Conservation (phyloP, 2,113 vertebrate genomes). For the Garra rufa region DNA sequence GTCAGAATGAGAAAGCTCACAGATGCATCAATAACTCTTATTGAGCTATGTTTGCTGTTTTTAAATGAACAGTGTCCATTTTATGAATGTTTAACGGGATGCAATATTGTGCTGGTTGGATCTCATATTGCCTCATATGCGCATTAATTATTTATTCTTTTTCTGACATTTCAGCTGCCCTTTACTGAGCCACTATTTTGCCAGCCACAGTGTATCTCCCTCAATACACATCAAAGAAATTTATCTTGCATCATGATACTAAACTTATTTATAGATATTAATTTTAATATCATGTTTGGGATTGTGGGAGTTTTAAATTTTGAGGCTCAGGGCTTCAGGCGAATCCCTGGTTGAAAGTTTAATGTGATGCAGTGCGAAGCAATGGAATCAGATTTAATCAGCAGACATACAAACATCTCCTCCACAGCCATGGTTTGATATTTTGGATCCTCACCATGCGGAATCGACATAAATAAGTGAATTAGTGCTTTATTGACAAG, state of each 20-base stretch:
- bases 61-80: neutral
- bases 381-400: conserved; percentile 22
- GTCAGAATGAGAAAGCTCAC: neutral
- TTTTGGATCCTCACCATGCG: conserved; percentile 30
- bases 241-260: conserved; percentile 13
- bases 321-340: conserved; percentile 25
- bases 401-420: conserved; percentile 5
- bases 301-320: neutral
- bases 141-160: conserved; percentile 28
- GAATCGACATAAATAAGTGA: conserved; percentile 46
- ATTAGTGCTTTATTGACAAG: conserved; percentile 50
- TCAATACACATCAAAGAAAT: conserved; percentile 23
- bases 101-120: conserved; percentile 6
- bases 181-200: conserved; percentile 40
- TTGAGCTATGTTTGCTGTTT: neutral
- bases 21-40: neutral
- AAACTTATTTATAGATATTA: conserved; percentile 7
- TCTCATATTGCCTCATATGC: conserved; percentile 25
- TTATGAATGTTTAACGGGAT: conserved; percentile 32
- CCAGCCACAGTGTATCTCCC: conserved; percentile 2
- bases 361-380: conserved; percentile 16
- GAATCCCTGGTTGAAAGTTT: conserved; percentile 12
- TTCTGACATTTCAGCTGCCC: conserved; percentile 53
- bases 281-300: conserved; percentile 23
- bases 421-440: conserved; percentile 16